Evolutionary conservation across 2,113 vertebrate genomes (phyloP).

Genomic region (Phylloscopus trochiloides): DNA sequence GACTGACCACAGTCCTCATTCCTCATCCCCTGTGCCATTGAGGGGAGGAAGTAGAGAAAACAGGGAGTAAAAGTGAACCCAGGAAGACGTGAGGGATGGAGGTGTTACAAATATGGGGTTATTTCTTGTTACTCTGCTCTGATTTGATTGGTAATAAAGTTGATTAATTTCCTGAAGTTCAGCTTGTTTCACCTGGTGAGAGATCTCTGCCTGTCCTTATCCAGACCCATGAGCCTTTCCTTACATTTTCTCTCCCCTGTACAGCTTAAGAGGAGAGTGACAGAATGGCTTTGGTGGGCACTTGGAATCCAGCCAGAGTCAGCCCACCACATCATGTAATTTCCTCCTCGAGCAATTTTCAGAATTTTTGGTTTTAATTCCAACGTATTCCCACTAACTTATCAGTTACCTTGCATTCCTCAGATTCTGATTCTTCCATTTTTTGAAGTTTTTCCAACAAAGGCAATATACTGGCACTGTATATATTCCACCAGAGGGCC

Average conservation of each 20-base stretch:
- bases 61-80: neutral
- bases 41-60: neutral
- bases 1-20: neutral
- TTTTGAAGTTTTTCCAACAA: neutral
- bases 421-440: neutral
- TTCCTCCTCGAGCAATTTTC: neutral
- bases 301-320: neutral
- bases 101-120: neutral
- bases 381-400: neutral
- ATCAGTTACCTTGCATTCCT: conserved; percentile 36
- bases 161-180: neutral
- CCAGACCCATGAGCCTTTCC: neutral
- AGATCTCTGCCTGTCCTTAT: neutral
- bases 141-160: neutral
- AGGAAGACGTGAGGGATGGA: neutral
- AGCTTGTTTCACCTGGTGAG: neutral
- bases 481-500: conserved; percentile 82
- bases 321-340: neutral
- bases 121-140: neutral
- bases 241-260: neutral
- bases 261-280: accelerated
- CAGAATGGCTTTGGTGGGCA: neutral
- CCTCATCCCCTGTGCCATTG: neutral
- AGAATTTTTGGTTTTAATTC: neutral
- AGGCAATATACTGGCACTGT: conserved; percentile 48